Percentiles rank a stretch among this genome's conserved stretches.
These are phyloP conservation scores for Hartigia nigra DNA, from an alignment of 2,888 invertebrate genomes.

Conservation along the genomic window DNA sequence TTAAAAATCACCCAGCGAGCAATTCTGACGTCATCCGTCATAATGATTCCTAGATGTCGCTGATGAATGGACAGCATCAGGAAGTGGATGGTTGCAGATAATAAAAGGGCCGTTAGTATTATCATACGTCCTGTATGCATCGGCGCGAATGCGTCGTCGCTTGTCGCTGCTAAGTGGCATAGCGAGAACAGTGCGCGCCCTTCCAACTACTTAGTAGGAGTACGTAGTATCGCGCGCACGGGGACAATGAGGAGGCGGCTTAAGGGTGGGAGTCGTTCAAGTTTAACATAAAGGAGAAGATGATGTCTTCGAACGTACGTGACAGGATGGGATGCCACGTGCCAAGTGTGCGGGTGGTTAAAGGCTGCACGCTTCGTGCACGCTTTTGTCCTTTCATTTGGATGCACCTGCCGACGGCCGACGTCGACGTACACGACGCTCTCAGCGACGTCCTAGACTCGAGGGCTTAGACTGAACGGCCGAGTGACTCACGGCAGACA, in stretches of 20 bases:
- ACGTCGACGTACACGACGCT: conserved; percentile 1
- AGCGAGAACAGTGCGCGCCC: conserved; percentile 22
- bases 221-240: conserved; percentile 22
- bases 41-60: not conserved
- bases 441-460: conserved; percentile 16
- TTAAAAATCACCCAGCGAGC: not conserved
- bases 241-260: conserved; percentile 13
- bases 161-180: conserved; percentile 24
- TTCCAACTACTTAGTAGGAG: conserved; percentile 34
- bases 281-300: conserved; percentile 27
- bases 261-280: conserved; percentile 17
- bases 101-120: conserved; percentile 17
- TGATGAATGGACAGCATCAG: not conserved
- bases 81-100: not conserved
- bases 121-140: conserved; percentile 30
- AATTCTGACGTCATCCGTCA: not conserved
- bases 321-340: conserved; percentile 52
- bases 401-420: conserved; percentile 22
- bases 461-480: conserved; percentile 11
- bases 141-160: conserved; percentile 25
- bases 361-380: conserved; percentile 18
- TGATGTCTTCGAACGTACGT: conserved; percentile 44
- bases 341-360: conserved; percentile 38
- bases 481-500: conserved; percentile 33
- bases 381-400: conserved; percentile 26